phyloP scores from a whole-genome alignment of 2,797 vertebrate species.

The Ficedula albicollis region DNA sequence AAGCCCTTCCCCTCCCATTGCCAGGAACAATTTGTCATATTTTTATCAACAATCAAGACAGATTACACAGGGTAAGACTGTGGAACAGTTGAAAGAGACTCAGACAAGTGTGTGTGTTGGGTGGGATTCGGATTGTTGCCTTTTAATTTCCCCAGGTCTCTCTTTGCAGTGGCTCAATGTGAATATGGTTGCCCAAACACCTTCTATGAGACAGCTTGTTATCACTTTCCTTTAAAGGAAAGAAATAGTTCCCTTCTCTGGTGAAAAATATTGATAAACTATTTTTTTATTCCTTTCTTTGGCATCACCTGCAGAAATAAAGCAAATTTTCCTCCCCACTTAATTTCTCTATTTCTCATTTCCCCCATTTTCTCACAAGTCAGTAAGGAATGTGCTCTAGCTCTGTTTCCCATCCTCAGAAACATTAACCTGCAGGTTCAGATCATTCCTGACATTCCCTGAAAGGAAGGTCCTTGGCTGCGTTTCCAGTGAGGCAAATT shows the following conservation, averaged over 20 bases:
- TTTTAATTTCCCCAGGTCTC: not conserved
- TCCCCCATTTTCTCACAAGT: not conserved
- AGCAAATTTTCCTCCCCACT: not conserved
- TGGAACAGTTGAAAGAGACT: not conserved
- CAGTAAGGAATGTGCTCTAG: not conserved
- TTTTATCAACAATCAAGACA: constrained; percentile 60
- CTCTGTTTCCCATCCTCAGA: not conserved
- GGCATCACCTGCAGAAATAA: not conserved
- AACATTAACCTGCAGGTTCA: not conserved
- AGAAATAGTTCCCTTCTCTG: not conserved
- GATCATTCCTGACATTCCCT: not conserved
- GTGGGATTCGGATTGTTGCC: not conserved
- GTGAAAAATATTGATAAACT: not conserved
- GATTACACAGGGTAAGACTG: not conserved
- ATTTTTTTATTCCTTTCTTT: not conserved
- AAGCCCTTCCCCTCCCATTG: constrained; percentile 27
- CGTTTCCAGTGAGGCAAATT: not conserved
- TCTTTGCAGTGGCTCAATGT: not conserved
- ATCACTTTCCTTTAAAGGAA: not conserved
- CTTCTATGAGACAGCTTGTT: not conserved
- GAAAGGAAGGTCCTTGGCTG: not conserved
- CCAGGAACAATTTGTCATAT: constrained; percentile 60
- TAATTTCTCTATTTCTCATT: not conserved
- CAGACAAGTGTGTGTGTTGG: too few species aligned
- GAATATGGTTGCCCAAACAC: not conserved